Conservation (phyloP, 1,140 invertebrate genomes). For the Zaprionus vittiger region DNA sequence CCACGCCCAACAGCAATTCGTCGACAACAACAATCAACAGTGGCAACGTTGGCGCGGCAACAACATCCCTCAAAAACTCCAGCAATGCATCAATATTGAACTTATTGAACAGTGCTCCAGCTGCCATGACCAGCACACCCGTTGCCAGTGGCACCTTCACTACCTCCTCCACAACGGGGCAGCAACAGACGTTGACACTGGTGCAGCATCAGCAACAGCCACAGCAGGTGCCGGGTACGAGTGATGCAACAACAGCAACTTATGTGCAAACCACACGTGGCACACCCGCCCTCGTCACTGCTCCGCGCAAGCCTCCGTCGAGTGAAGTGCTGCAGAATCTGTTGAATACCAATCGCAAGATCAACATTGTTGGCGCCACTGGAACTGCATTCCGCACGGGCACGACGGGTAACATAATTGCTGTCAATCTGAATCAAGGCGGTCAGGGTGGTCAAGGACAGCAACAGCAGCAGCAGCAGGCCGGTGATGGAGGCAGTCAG, state of each 20-base stretch:
- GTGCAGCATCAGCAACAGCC: constrained; percentile 66
- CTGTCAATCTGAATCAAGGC: constrained; percentile 83
- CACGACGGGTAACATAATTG: constrained; percentile 85
- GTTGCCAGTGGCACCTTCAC: constrained; percentile 83
- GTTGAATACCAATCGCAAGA: constrained; percentile 74
- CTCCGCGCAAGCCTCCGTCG: constrained; percentile 70
- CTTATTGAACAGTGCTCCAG: constrained; percentile 89
- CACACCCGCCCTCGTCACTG: constrained; percentile 58
- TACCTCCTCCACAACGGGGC: constrained; percentile 73
- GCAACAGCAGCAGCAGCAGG: constrained; percentile 48
- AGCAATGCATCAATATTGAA: constrained; percentile 90
- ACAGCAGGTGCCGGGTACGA: constrained; percentile 31
- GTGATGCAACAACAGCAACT: constrained; percentile 60
- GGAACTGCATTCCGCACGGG: constrained; percentile 76
- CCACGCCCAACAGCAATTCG: constrained; percentile 40
- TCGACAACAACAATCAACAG: constrained; percentile 37
- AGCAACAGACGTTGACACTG: constrained; percentile 65
- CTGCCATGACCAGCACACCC: constrained; percentile 86
- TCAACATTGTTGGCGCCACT: constrained; percentile 65
- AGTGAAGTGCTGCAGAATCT: constrained; percentile 81
- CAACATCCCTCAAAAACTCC: constrained; percentile 84
- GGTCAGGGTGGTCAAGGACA: constrained; percentile 35
- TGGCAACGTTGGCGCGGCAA: constrained; percentile 36
- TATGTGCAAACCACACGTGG: constrained; percentile 73
- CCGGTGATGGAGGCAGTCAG: constrained; percentile 46